Evolutionary conservation across 2,113 vertebrate genomes (phyloP).

Genomic region (Myocastor coypus): DNA sequence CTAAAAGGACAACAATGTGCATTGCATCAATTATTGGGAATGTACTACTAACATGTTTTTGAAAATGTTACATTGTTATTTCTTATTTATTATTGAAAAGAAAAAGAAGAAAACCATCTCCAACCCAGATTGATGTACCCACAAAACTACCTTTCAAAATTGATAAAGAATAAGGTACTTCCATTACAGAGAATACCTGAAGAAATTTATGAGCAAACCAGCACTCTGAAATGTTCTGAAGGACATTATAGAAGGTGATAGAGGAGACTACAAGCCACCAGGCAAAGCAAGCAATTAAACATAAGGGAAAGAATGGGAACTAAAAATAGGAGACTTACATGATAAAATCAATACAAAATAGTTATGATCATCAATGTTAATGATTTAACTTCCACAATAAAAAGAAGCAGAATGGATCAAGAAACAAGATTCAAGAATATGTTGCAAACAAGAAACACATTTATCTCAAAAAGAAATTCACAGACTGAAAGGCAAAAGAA

Average conservation of each 20-base stretch:
- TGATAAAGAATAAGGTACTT: background rate
- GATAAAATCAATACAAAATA: background rate
- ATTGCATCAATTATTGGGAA: too few relatives aligned
- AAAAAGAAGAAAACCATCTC: too few relatives aligned
- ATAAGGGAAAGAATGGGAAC: background rate
- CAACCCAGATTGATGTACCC: too few relatives aligned
- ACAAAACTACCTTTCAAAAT: too few relatives aligned
- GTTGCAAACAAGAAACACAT: background rate
- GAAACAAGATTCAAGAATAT: background rate
- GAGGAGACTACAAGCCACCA: background rate
- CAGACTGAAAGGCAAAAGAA: background rate
- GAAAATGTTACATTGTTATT: too few relatives aligned
- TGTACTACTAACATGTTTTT: too few relatives aligned
- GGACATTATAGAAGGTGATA: background rate
- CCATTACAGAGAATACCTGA: background rate
- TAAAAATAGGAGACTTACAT: background rate
- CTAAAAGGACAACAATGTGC: too few relatives aligned
- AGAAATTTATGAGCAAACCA: background rate
- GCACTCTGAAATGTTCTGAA: background rate
- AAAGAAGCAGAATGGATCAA: background rate
- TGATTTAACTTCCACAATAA: background rate
- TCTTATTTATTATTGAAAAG: too few relatives aligned
- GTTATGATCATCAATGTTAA: background rate
- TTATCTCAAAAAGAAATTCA: background rate
- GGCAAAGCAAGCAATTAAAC: background rate